Evolutionary conservation across 2,113 vertebrate species (phyloP).

Genomic region (Gulo gulo): DNA sequence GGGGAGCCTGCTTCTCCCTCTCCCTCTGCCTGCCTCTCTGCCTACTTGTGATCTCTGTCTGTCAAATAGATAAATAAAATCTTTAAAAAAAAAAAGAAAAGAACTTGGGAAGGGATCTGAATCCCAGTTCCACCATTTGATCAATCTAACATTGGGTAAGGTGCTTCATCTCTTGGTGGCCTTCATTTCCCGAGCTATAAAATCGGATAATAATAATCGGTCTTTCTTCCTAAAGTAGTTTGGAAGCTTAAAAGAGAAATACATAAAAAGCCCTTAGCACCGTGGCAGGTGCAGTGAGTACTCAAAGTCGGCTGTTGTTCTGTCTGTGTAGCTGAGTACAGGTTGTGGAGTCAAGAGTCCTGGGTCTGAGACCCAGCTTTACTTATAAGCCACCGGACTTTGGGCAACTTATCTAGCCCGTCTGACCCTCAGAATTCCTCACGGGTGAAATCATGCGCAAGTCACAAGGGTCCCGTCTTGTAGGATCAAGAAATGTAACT

Average conservation of each 20-base stretch:
- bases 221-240: background rate
- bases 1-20: no score
- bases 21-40: no score
- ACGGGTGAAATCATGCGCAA: background rate
- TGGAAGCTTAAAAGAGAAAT: background rate
- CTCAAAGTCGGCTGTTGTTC: background rate
- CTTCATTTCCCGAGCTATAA: conserved; percentile 14
- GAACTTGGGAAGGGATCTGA: background rate
- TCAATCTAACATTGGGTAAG: background rate
- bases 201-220: conserved; percentile 16
- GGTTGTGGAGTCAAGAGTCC: background rate
- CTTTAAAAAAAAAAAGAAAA: background rate
- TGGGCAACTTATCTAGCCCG: background rate
- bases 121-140: background rate
- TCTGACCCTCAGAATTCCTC: background rate
- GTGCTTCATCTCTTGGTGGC: background rate
- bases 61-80: no score
- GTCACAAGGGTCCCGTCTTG: background rate
- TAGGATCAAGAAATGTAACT: background rate
- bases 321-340: background rate
- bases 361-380: background rate
- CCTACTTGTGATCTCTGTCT: no score
- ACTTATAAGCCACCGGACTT: background rate
- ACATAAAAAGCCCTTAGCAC: background rate
- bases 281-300: background rate